Base-by-base conservation (phyloP, 2,888 invertebrate species). In the Sinohyriopsis cumingii region DNA sequence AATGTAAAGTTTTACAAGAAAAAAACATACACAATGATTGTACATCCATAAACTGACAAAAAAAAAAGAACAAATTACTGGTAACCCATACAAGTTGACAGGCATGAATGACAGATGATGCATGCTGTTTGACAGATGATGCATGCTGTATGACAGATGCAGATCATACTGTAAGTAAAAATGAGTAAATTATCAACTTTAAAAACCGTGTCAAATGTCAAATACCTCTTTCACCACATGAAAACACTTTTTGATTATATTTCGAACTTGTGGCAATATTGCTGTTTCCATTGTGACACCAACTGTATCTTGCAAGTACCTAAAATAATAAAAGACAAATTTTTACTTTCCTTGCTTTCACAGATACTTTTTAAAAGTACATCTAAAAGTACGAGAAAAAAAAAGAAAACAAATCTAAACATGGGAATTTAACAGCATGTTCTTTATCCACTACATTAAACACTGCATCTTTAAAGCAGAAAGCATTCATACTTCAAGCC, bases 231-330 rank as follows among this genome's bases (percentile, higher is more conserved):
- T 81, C 4, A 83, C 75, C 55, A 83, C 73, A 55, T 75, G 55
- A 33, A 83, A 71, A 62, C 78, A 79, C 53, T 69, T 78, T 28
- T 81, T 80, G 24, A 81, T 59, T 59, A 82, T 82, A 45, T 80
- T 78, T 67, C 79, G 80, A 2, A 83, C 80, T 69, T 84, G 84
- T 55, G 81, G 82, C 20, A 83, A 59, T 24, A 83, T 72, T 12
- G 69, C 67, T 1, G 69, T 59, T 20, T 82, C 81, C 67, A 84
- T 65, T 45, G 75, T 75, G 18, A 75, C 73, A 18, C 74, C 68
- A 64, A 69, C 65, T 55, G 70, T 76, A 15, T 73, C 69, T 68
- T 68, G 69, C 22, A 84, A 65, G 63, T 76, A 84, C 28, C 84
- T 84, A 66, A 53, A 73, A 73, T 54, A 62, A 25, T 60, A 66